Evolutionary conservation across 2,888 invertebrate species (phyloP), one percentile per base, ranked within the genome.

Genomic region (Catotricha subobsoleta): DNA sequence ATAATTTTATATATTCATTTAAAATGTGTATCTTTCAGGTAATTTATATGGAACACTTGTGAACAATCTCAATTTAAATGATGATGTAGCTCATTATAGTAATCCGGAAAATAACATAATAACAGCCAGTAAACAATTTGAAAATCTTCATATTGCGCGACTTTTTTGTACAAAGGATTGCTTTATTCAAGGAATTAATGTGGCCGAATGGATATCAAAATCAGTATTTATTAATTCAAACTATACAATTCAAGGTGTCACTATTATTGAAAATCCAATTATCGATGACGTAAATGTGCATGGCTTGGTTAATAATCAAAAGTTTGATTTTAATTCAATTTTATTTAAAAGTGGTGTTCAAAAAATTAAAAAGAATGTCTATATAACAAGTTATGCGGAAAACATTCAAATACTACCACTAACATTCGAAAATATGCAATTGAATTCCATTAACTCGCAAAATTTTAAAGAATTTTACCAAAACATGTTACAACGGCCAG

Each of bases 21-120:
- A 15, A 16, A 28, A 8, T 37, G 6, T 20, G 27, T 20, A 15
- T 21, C 23, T 43, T 48, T 10, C 28, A 61, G 67, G 59, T 21
- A 48, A 59, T 48, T 46, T 64, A 2, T 45, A 51, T 9, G 47
- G 54, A 28, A 58, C 61, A 1, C 52, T 49, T 5, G 58, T 74
- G 15, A 74, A 74, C 49, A 54, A 60, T 44, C 51, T 69, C 34
- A 62, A 69, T 55, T 54, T 74, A 20, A 51, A 57, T 12, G 57
- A 57, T 8, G 73, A 74, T 48, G 56, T 74, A 15, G 58, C 70
- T 46, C 60, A 64, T 33, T 55, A 58, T 38, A 65, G 67, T 45
- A 44, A 44, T 0, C 40, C 51, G 15, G 21, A 20, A 20, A 29
- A 41, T 18, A 69, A 67, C 51, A 49, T 58, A 3, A 52, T 72